Evolutionary conservation across 2,113 vertebrate genomes (phyloP), one percentile per base, ranked within the genome.

Genomic region (Aepyceros melampus): DNA sequence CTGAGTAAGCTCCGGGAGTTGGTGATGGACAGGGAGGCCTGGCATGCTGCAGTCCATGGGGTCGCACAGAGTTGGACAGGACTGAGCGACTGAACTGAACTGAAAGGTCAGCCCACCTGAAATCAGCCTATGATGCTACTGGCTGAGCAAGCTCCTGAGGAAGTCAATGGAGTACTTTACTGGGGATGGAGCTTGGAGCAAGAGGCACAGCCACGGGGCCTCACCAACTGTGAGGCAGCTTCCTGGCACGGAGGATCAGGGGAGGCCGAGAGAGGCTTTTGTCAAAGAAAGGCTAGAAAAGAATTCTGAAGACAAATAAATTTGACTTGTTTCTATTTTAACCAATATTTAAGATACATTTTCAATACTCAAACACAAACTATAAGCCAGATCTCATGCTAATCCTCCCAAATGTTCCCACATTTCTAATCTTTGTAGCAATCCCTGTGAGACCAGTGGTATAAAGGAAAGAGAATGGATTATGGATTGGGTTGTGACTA

Each of bases 361-460:
- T 87, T 95, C 43, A 96, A 27, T 79, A 97, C 27, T 2, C 58
- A n/a, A 81, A 87, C 25, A 89, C 47, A 85, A 93, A 85, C 76
- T 53, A 53, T 27, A 97, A 81, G 45, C n/a, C 40, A 94, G 76
- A 82, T 43, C 7, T 55, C 86, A 93, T 21, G 25, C 27, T 90
- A 94, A 96, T 89, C 49, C n/a, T 97, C 96, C 36, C 74, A 79
- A 47, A 79, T n/a, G 31, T 91, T 86, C 83, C 92, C 45, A 85
- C 33, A 71, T 58, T 95, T 92, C 82, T 55, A 67, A 97, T 67
- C 10, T 49, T 78, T 94, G n/a, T 40, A 94, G 93, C 53, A 97
- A 71, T 91, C 53, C 40, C 60, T 87, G 0, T 84, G 87, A 90
- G 40, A 56, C 6, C 81, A 96, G 29, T 12, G 33, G 19, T 56